A percentile compares a stretch with the other conserved stretches of the same genome.
phyloP scores from a whole-genome alignment of 1,140 invertebrate genomes.

The Daktulosphaira vitifoliae region DNA sequence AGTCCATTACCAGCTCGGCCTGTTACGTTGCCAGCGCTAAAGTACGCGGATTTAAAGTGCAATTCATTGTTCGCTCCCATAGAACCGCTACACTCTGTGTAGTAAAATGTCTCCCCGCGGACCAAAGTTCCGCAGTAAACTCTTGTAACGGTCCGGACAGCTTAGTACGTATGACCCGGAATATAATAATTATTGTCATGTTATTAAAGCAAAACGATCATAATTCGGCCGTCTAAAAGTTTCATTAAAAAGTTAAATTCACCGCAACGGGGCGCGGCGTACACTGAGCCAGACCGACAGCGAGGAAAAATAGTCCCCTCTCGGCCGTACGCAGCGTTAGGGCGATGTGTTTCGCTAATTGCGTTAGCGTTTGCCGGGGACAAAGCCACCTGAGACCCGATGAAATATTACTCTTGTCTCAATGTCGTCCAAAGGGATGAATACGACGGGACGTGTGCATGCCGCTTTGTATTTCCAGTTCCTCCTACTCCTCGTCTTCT shows the following conservation, averaged over 20 bases:
- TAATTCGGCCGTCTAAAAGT: conserved; percentile 21
- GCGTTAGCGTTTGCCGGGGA: conserved; percentile 31
- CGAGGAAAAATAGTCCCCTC: no score
- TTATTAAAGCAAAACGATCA: conserved; percentile 34
- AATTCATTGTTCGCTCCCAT: no score
- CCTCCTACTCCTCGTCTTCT: not conserved
- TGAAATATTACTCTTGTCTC: conserved; percentile 32
- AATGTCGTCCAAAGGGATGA: conserved; percentile 31
- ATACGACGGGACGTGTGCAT: not conserved
- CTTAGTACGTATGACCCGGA: not conserved
- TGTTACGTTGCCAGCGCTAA: no score
- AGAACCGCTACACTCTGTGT: not conserved
- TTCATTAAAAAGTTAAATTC: conserved; percentile 23
- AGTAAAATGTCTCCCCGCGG: conserved; percentile 11
- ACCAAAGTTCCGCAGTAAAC: conserved; percentile 23
- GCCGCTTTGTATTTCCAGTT: not conserved
- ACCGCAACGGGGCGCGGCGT: not conserved
- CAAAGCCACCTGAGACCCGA: conserved; percentile 33
- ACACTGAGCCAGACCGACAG: no score
- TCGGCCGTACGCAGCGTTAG: conserved; percentile 2
- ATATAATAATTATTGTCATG: conserved; percentile 30
- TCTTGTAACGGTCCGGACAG: conserved; percentile 19
- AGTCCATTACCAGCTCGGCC: no score
- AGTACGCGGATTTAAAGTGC: no score
- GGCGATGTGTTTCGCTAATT: conserved; percentile 33